A percentile compares a stretch with the other conserved stretches of the same genome.
These are phyloP conservation scores for Caloenas nicobarica DNA, from an alignment of 2,113 vertebrate genomes.

Conservation along the genomic window DNA sequence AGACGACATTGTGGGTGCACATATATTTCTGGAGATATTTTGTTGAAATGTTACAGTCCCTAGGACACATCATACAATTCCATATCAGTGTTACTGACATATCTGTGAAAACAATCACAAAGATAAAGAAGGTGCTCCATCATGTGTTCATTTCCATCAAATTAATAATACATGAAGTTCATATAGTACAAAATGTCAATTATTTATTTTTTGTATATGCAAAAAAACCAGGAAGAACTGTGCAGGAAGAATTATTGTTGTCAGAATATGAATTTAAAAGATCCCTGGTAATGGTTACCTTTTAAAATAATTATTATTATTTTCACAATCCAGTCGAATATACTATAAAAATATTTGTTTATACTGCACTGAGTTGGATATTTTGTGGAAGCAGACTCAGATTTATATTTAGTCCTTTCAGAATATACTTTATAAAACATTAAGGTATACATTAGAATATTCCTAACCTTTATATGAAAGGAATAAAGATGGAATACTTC, in stretches of 20 bases:
- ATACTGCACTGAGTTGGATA: not conserved
- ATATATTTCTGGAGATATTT: constrained; percentile 52
- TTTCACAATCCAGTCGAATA: not conserved
- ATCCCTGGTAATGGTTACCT: not conserved
- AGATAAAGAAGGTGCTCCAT: constrained; percentile 68
- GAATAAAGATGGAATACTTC: constrained; percentile 3
- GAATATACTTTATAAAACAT: not conserved
- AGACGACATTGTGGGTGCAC: constrained; percentile 20
- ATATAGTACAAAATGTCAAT: constrained; percentile 67
- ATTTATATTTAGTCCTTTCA: not conserved
- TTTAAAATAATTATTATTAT: not conserved
- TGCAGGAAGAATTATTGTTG: not conserved
- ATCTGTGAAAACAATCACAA: constrained; percentile 61
- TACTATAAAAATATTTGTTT: not conserved
- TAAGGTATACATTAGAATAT: not conserved
- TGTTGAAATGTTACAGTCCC: constrained; percentile 49
- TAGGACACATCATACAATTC: constrained; percentile 56
- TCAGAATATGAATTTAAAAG: not conserved
- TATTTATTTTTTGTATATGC: constrained; percentile 68
- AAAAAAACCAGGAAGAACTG: not conserved
- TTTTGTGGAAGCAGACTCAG: not conserved
- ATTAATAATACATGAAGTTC: constrained; percentile 72
- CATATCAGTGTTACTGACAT: constrained; percentile 56
- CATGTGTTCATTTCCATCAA: constrained; percentile 70
- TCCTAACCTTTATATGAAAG: not conserved